A percentile compares a stretch with the other conserved stretches of the same genome.
These are phyloP conservation scores for Callionymus lyra DNA, from an alignment of 2,113 vertebrate genomes.

Conservation along the genomic window DNA sequence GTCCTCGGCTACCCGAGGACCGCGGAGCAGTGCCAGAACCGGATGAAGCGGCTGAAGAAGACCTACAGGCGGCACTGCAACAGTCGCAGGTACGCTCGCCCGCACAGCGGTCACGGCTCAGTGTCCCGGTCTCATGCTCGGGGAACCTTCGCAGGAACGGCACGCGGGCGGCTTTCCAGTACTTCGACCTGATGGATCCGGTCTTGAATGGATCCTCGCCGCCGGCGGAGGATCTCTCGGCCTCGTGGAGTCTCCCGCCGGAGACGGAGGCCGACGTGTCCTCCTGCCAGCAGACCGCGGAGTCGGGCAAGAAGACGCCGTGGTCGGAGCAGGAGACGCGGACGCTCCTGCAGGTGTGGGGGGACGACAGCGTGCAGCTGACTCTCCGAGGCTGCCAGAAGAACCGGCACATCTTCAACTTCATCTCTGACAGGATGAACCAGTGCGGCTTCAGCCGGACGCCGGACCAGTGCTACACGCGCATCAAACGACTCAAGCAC, in stretches of 20 bases:
- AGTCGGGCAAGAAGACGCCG: conserved; percentile 55
- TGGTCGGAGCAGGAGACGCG: conserved; percentile 64
- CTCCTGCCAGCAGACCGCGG: conserved; percentile 32
- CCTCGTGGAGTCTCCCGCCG: not conserved
- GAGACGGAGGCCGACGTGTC: conserved; percentile 43
- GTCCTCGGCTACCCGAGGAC: conserved; percentile 35
- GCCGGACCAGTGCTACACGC: conserved; percentile 63
- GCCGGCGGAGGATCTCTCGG: conserved; percentile 5
- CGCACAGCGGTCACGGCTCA: no score
- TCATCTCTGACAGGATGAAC: conserved; percentile 58
- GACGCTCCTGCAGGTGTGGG: conserved; percentile 60
- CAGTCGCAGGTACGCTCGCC: conserved; percentile 33
- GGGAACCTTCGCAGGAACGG: conserved; percentile 30
- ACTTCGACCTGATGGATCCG: conserved; percentile 52
- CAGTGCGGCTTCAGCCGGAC: conserved; percentile 48
- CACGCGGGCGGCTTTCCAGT: conserved; percentile 31
- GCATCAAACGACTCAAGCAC: conserved; percentile 62
- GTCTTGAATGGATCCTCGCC: conserved; percentile 41
- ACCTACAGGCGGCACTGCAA: conserved; percentile 49
- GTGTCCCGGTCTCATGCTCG: not conserved
- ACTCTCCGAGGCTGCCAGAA: conserved; percentile 54
- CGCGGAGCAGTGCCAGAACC: conserved; percentile 53
- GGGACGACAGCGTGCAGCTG: conserved; percentile 54
- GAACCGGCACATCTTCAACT: conserved; percentile 61
- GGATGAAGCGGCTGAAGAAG: conserved; percentile 55